These are phyloP conservation scores for Phyllotreta striolata DNA, from an alignment of 2,888 invertebrate genomes.

Conservation along the genomic window DNA sequence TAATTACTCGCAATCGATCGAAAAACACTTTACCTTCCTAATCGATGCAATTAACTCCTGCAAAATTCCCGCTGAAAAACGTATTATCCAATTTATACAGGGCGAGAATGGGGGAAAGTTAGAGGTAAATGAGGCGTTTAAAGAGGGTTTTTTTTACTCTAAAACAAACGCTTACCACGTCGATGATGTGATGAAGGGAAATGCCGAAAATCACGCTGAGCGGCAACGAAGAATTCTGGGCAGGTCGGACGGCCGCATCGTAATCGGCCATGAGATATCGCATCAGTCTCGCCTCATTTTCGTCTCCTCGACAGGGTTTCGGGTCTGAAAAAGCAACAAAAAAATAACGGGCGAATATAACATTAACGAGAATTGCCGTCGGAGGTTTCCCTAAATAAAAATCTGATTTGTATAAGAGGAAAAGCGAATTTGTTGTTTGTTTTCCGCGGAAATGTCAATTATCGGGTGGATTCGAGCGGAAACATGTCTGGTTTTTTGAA, in stretches of 20 bases:
- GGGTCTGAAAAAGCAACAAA: constrained; percentile 33
- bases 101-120: too few relatives aligned
- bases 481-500: too few relatives aligned
- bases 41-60: constrained; percentile 23
- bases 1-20: constrained; percentile 16
- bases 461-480: too few relatives aligned
- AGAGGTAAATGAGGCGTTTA: too few relatives aligned
- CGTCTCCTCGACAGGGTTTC: constrained; percentile 61
- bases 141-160: not conserved
- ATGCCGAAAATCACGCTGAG: constrained; percentile 82
- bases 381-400: too few relatives aligned
- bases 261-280: constrained; percentile 77
- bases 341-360: not conserved
- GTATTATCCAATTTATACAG: too few relatives aligned
- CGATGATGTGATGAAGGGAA: constrained; percentile 84
- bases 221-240: constrained; percentile 78
- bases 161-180: constrained; percentile 72
- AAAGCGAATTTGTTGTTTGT: too few relatives aligned
- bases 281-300: constrained; percentile 77
- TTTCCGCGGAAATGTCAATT: too few relatives aligned
- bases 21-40: constrained; percentile 21
- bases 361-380: constrained; percentile 3
- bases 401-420: too few relatives aligned
- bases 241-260: constrained; percentile 80
- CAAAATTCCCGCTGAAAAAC: too few relatives aligned